Conservation (phyloP, 2,888 invertebrate species). For the Andrena hattorfiana region DNA sequence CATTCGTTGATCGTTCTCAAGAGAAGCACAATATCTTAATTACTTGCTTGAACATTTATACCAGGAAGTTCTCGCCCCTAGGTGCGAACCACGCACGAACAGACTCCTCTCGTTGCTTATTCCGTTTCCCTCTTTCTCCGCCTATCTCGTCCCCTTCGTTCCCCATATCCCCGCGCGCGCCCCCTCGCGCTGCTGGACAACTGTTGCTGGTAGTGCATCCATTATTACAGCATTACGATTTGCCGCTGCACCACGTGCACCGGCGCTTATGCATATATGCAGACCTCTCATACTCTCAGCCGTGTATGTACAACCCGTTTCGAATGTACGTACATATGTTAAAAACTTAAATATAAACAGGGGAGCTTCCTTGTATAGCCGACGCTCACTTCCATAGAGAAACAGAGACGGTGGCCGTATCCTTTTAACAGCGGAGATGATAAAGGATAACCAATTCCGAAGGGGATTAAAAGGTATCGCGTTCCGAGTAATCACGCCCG, state of each 20-base stretch:
- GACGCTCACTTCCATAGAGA: background rate
- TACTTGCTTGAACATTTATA: slow-evolving; percentile 36
- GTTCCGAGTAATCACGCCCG: slow-evolving; percentile 20
- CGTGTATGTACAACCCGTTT: slow-evolving; percentile 35
- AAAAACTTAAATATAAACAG: slow-evolving; percentile 35
- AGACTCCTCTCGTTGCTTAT: slow-evolving; percentile 48
- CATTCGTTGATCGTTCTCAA: slow-evolving; percentile 19
- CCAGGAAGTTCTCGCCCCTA: slow-evolving; percentile 19
- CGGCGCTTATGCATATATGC: slow-evolving; percentile 68
- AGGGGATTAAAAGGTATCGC: background rate
- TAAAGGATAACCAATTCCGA: background rate
- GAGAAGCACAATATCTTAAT: slow-evolving; percentile 18
- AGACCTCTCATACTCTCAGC: slow-evolving; percentile 43
- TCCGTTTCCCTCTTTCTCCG: slow-evolving; percentile 37
- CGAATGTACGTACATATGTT: slow-evolving; percentile 50
- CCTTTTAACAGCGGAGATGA: slow-evolving; percentile 10
- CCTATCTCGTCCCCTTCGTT: slow-evolving; percentile 31
- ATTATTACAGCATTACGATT: slow-evolving; percentile 78
- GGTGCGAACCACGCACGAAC: slow-evolving; percentile 51
- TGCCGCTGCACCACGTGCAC: slow-evolving; percentile 60
- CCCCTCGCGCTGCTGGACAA: slow-evolving; percentile 72
- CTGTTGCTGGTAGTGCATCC: slow-evolving; percentile 78
- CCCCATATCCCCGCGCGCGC: slow-evolving; percentile 35
- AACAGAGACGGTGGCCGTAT: background rate
- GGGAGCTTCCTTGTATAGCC: background rate